phyloP scores from a whole-genome alignment of 1,140 invertebrate genomes.

The Tetramorium simillimum region DNA sequence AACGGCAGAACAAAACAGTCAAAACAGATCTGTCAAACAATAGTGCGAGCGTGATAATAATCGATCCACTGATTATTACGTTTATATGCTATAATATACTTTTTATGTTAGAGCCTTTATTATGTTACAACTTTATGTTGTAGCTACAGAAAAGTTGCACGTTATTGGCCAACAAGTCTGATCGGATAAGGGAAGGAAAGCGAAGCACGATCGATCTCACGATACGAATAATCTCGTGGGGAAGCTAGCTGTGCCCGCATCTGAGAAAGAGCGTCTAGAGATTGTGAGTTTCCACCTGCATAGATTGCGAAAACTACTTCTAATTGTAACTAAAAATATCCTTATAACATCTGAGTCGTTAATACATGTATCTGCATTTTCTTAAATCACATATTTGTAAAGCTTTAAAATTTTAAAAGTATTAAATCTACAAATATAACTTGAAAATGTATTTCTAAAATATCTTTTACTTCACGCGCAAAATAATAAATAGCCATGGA shows the following conservation, averaged over 20 bases:
- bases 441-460: background rate
- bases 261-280: constrained; percentile 46
- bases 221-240: constrained; percentile 55
- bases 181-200: constrained; percentile 63
- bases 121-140: background rate
- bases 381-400: background rate
- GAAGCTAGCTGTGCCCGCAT: constrained; percentile 40
- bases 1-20: background rate
- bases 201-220: constrained; percentile 55
- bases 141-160: constrained; percentile 19
- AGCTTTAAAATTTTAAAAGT: background rate
- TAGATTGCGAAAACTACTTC: constrained; percentile 8
- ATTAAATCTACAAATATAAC: background rate
- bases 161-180: constrained; percentile 34
- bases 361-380: background rate
- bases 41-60: background rate
- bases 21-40: background rate
- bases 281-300: constrained; percentile 34
- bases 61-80: background rate
- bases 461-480: background rate
- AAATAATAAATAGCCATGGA: background rate
- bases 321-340: constrained; percentile 36
- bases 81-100: background rate
- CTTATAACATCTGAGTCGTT: background rate
- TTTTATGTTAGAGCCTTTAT: background rate